Conservation (phyloP, 2,797 vertebrate genomes). For the Argya squamiceps region DNA sequence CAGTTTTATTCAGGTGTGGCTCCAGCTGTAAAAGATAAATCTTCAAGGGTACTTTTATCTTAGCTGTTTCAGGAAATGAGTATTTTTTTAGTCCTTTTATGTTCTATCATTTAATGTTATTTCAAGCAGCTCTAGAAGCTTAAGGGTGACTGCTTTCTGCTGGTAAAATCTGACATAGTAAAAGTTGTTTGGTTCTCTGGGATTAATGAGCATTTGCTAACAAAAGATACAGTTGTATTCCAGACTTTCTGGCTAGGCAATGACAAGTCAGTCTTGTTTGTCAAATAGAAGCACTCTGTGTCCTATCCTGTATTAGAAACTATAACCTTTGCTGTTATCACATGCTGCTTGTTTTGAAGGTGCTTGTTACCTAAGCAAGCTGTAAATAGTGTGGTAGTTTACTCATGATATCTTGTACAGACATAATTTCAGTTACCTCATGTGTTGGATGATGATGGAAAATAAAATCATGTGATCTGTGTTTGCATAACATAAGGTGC, state of each 20-base stretch:
- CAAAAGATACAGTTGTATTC: background rate
- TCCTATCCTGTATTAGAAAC: background rate
- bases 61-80: background rate
- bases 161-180: background rate
- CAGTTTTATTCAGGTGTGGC: background rate
- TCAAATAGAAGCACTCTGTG: background rate
- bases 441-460: background rate
- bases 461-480: background rate
- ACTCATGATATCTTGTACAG: background rate
- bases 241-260: background rate
- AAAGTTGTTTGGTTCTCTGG: background rate
- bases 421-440: background rate
- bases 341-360: background rate
- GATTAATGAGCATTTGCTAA: background rate
- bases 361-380: background rate
- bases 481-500: background rate
- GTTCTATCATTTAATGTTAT: background rate
- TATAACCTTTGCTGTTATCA: background rate
- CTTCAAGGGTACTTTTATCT: background rate
- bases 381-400: background rate
- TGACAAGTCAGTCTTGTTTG: background rate
- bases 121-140: background rate
- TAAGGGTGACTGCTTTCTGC: background rate
- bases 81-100: background rate
- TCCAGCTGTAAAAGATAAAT: background rate